phyloP scores from a whole-genome alignment of 2,113 vertebrate species.

The Nibea coibor region DNA sequence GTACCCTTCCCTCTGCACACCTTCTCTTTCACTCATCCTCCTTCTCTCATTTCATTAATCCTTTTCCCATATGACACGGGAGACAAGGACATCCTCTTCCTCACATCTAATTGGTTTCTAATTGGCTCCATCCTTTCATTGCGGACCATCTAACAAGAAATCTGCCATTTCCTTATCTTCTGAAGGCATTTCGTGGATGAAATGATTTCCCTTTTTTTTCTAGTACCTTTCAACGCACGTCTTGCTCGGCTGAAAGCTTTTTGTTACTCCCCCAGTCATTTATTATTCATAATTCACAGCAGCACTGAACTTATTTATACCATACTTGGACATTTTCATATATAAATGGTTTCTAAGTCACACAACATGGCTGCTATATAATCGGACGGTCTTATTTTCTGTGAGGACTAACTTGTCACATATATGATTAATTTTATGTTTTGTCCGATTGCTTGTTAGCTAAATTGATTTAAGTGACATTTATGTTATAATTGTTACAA shows the following conservation, averaged over 20 bases:
- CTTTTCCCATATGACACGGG: slow-evolving; percentile 43
- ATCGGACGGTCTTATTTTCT: background rate
- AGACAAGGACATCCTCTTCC: slow-evolving; percentile 57
- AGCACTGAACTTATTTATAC: slow-evolving; percentile 39
- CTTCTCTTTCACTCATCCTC: slow-evolving; percentile 44
- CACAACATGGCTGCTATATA: background rate
- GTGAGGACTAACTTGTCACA: background rate
- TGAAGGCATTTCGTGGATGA: slow-evolving; percentile 41
- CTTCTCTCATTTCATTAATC: slow-evolving; percentile 53
- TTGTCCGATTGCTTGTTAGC: background rate
- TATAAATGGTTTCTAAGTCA: slow-evolving; percentile 40
- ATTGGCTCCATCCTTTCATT: slow-evolving; percentile 64
- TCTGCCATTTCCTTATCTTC: slow-evolving; percentile 65
- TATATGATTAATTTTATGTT: background rate
- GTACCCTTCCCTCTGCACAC: slow-evolving; percentile 54
- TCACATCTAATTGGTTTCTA: slow-evolving; percentile 70
- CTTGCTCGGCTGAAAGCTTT: slow-evolving; percentile 38
- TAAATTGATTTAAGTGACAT: background rate
- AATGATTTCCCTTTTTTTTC: slow-evolving; percentile 47
- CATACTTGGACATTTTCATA: slow-evolving; percentile 13
- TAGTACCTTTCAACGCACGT: slow-evolving; percentile 29
- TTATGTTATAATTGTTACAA: too few species aligned
- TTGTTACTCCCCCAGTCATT: slow-evolving; percentile 41
- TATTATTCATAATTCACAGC: slow-evolving; percentile 53
- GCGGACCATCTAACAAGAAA: slow-evolving; percentile 55